These are phyloP conservation scores for Leptopilina boulardi DNA, from an alignment of 1,140 invertebrate species.

Conservation along the genomic window DNA sequence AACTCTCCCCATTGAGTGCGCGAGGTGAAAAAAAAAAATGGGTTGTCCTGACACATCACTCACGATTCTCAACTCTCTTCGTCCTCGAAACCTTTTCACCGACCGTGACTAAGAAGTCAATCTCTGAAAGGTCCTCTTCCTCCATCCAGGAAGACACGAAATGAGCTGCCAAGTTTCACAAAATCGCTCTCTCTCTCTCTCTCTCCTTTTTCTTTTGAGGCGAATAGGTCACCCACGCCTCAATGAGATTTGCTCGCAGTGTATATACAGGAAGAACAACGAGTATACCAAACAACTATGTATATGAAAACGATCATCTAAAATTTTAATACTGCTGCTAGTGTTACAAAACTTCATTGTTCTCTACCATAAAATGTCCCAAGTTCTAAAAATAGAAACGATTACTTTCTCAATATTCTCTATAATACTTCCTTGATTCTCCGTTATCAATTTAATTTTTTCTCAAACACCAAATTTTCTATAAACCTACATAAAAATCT, in stretches of 20 bases:
- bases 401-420: constrained; percentile 16
- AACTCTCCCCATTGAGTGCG: background rate
- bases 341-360: constrained; percentile 33
- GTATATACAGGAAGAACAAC: constrained; percentile 16
- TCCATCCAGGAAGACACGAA: constrained; percentile 47
- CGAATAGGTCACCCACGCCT: constrained; percentile 46
- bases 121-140: constrained; percentile 39
- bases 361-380: background rate
- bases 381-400: constrained; percentile 4
- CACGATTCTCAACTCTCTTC: constrained; percentile 50
- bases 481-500: too few relatives aligned
- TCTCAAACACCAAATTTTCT: background rate
- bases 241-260: constrained; percentile 38
- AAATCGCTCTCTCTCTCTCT: constrained; percentile 48
- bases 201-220: constrained; percentile 49
- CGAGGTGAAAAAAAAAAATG: background rate
- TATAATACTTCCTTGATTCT: constrained; percentile 14
- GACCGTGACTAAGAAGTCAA: constrained; percentile 45
- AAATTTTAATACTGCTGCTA: background rate
- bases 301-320: background rate
- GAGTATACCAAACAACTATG: too few relatives aligned
- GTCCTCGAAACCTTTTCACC: constrained; percentile 56
- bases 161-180: constrained; percentile 52
- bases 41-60: constrained; percentile 23
- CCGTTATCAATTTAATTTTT: background rate